Evolutionary conservation across 1,140 invertebrate species (phyloP), one percentile per base, ranked within the genome.

Genomic region (Lasioglossum baleicum): DNA sequence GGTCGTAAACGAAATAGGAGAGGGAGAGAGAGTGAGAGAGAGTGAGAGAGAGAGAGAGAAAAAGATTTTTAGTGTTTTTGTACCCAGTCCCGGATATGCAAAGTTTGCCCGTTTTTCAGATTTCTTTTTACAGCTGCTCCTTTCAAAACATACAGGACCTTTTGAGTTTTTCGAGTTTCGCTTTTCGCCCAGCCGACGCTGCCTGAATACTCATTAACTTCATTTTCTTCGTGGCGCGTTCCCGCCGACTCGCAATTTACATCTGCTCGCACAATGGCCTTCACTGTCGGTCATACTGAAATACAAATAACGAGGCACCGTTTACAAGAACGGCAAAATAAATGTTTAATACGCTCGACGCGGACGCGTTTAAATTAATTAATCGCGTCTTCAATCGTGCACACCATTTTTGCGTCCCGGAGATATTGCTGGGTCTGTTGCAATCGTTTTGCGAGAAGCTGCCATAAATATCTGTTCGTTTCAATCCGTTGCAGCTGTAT

Each of bases 101-200:
- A 70, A 26, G 31, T 70, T 70, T 70, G 51, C 53, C 35, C 35
- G 17, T 63, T 48, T 72, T 61, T 61, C 1, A 61, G 22, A 56
- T 31, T 40, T 31, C 31, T 61, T 60, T 61, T 31, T 61, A 40
- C 70, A 44, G 13, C 40, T 44, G n/a, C 7, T 15, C 58, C 56
- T 20, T 22, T 61, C 53, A 35, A 35, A 64, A 31, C 15, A 22
- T 8, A 26, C 31, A 64, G 20, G 48, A 56, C 53, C 67, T 56
- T 56, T 69, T 15, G 20, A 70, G 31, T 22, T 40, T 70, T 40
- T 53, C 8, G 56, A 53, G 20, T 58, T 35, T 42, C 68, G 5
- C 35, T 70, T 58, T 70, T 70, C 53, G 53, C 20, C 31, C 8
- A 15, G 7, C 56, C 26, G 20, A 20, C 53, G 51, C 3, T 20